phyloP scores from a whole-genome alignment of 1,140 invertebrate species.

The Drosophila repletoides region DNA sequence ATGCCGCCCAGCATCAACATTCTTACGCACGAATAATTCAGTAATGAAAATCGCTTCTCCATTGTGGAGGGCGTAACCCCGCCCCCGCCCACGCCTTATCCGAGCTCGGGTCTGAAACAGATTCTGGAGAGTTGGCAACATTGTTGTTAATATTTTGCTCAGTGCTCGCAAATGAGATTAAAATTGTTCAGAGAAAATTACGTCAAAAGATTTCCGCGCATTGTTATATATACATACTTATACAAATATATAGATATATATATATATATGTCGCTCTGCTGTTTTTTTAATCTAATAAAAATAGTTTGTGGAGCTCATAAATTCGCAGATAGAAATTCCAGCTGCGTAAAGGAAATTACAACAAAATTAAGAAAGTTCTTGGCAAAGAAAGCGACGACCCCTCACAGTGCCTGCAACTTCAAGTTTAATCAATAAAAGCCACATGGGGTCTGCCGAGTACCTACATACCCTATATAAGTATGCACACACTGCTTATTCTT shows the following conservation, averaged over 20 bases:
- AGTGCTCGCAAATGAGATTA: constrained; percentile 69
- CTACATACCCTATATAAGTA: neutral
- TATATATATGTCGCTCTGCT: constrained; percentile 25
- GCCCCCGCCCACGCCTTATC: too few relatives aligned
- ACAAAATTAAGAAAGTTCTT: constrained; percentile 76
- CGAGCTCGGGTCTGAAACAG: neutral
- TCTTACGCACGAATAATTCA: constrained; percentile 77
- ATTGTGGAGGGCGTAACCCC: constrained; percentile 17
- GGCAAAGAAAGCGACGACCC: constrained; percentile 25
- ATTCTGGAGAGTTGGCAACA: constrained; percentile 34
- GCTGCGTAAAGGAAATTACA: constrained; percentile 75
- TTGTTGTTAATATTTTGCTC: constrained; percentile 73
- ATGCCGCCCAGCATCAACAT: constrained; percentile 59
- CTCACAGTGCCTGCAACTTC: constrained; percentile 67
- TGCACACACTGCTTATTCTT: neutral
- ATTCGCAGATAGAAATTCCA: constrained; percentile 80
- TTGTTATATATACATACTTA: constrained; percentile 19
- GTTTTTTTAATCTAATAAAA: constrained; percentile 78
- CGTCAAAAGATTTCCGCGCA: constrained; percentile 41
- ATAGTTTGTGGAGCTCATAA: constrained; percentile 77
- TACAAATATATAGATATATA: constrained; percentile 1
- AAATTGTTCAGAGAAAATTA: constrained; percentile 80
- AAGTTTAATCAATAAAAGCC: constrained; percentile 77
- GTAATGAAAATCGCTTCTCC: constrained; percentile 66
- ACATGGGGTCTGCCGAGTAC: constrained; percentile 40